Base-by-base conservation (phyloP, 1,140 invertebrate species). In the Drosophila nebulosa region DNA sequence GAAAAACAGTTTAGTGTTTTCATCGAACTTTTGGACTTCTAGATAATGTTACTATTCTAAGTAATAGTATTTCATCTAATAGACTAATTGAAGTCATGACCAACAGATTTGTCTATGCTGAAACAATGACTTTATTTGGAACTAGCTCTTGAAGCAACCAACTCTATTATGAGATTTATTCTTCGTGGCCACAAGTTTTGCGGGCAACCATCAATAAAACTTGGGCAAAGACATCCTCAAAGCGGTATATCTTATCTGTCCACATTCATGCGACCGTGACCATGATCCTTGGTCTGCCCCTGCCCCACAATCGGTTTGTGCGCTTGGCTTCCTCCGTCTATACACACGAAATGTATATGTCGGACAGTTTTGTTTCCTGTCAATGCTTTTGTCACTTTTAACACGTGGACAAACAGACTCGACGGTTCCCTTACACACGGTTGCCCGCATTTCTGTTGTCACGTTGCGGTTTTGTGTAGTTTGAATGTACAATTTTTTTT, bases 181-280 rank as follows among this genome's bases (percentile, higher is more conserved):
- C 51, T 24, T 27, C 27, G 35, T 64, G 72, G 58, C 55, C 64
- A 22, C 30, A 79, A 79, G 70, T 78, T 46, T 79, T 70, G 64
- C 62, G 57, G 66, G 26, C 62, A 39, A 24, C 60, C 75, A 83
- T 83, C 79, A 83, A 84, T 83, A 83, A 83, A 74, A 84, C 65
- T 72, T 78, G 65, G 65, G 53, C 27, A 30, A 58, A 67, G 50
- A 10, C 57, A 36, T 39, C 16, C 63, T 30, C 70, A 62, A 36
- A 46, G 39, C 39, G 39, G 32, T 69, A 53, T 60, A 80, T 74
- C 80, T 85, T 79, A 83, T 70, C 71, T 67, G 58, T 39, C 39
- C 9, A 46, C 16, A 46, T 18, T 69, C 42, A 58, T 42, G 22
- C 62, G 62, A 74, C 71, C 70, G 50, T 74, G 71, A 74, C 71